phyloP scores from a whole-genome alignment of 2,888 invertebrate genomes.

The Andrena chrysosceles region DNA sequence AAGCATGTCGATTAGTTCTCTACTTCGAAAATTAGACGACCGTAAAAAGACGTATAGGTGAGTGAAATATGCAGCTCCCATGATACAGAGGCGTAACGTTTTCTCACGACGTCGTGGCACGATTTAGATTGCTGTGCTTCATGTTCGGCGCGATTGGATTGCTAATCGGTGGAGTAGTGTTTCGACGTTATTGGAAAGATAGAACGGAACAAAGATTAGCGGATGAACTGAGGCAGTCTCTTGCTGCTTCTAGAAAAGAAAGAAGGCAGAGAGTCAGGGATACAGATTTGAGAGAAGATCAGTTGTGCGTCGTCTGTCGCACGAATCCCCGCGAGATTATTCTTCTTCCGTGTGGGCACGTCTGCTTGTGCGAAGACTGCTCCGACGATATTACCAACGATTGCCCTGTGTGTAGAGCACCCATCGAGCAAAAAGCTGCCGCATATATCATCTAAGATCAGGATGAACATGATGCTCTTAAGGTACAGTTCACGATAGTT shows the following conservation, averaged over 20 bases:
- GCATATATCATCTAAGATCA: constrained; percentile 89
- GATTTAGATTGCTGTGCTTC: constrained; percentile 85
- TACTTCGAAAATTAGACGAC: constrained; percentile 90
- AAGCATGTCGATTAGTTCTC: constrained; percentile 90
- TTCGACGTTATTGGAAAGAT: constrained; percentile 85
- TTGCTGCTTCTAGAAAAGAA: constrained; percentile 89
- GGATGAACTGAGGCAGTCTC: constrained; percentile 84
- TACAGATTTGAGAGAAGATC: constrained; percentile 88
- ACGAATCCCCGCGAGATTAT: constrained; percentile 95
- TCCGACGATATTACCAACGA: constrained; percentile 88
- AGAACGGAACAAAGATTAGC: constrained; percentile 87
- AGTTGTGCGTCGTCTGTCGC: constrained; percentile 94
- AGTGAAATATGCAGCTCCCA: constrained; percentile 51
- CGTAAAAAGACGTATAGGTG: constrained; percentile 90
- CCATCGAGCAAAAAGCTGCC: constrained; percentile 89
- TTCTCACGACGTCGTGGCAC: background rate
- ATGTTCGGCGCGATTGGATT: constrained; percentile 87
- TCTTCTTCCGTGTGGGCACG: constrained; percentile 95
- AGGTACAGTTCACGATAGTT: constrained; percentile 14
- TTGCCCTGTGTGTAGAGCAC: constrained; percentile 93
- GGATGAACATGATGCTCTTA: constrained; percentile 14
- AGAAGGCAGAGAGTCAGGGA: constrained; percentile 89
- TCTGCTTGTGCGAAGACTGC: constrained; percentile 95
- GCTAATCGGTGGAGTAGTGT: constrained; percentile 85
- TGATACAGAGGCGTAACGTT: constrained; percentile 68